phyloP scores from a whole-genome alignment of 2,888 invertebrate genomes.

The Epinotia bilunana region DNA sequence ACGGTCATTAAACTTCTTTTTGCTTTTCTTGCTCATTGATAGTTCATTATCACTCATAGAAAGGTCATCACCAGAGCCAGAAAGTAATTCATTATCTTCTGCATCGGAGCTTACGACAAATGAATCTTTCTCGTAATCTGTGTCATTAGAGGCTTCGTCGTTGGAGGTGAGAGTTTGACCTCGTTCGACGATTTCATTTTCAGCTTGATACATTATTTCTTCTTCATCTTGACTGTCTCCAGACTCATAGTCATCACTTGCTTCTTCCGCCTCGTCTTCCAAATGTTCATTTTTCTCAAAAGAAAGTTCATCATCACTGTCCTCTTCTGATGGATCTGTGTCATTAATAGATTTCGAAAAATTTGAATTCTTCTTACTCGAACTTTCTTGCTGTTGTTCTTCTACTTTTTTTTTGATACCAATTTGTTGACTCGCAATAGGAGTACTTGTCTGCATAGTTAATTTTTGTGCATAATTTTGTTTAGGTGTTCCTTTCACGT shows the following conservation, averaged over 20 bases:
- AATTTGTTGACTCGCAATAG: constrained; percentile 21
- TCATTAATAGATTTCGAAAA: constrained; percentile 50
- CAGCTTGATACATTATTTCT: constrained; percentile 75
- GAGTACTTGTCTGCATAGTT: constrained; percentile 42
- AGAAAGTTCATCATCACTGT: constrained; percentile 35
- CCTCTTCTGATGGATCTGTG: constrained; percentile 46
- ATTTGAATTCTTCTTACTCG: constrained; percentile 37
- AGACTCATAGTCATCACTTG: constrained; percentile 74
- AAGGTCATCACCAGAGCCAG: constrained; percentile 76
- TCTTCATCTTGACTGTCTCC: constrained; percentile 80
- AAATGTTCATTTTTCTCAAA: constrained; percentile 57
- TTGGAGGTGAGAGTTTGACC: constrained; percentile 83
- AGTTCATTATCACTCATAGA: constrained; percentile 76
- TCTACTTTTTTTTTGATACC: constrained; percentile 10
- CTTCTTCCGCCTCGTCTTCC: constrained; percentile 73
- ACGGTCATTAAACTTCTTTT: constrained; percentile 74
- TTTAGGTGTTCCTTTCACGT: constrained; percentile 34
- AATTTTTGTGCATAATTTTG: constrained; percentile 22
- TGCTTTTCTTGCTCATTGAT: constrained; percentile 72
- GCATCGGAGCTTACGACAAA: constrained; percentile 82
- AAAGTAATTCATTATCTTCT: constrained; percentile 73
- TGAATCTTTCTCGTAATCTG: constrained; percentile 81
- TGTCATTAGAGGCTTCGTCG: constrained; percentile 71
- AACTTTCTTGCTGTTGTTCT: constrained; percentile 47
- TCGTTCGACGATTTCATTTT: constrained; percentile 78